These are phyloP conservation scores for Paramormyrops hopkinsi DNA, from an alignment of 2,797 vertebrate genomes.

Conservation along the genomic window DNA sequence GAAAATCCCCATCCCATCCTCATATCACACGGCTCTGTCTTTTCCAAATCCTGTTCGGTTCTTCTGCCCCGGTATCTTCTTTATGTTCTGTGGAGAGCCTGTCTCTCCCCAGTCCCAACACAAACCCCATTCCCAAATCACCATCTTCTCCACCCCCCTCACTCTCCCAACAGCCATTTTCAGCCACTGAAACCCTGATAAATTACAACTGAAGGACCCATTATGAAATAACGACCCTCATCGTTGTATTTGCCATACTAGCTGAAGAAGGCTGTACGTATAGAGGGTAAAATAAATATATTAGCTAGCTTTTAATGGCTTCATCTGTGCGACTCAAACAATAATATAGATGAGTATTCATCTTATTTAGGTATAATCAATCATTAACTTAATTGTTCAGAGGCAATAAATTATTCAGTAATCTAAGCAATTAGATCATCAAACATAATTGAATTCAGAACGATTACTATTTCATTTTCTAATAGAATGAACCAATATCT, in stretches of 20 bases:
- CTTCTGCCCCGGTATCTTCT: background rate
- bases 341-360: background rate
- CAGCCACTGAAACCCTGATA: background rate
- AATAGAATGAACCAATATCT: background rate
- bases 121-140: background rate
- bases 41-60: background rate
- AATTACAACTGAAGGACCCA: background rate
- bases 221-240: background rate
- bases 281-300: background rate
- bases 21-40: background rate
- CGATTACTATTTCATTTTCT: background rate
- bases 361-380: background rate
- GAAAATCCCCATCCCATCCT: background rate
- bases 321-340: background rate
- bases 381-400: slow-evolving; percentile 12
- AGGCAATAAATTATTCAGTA: slow-evolving; percentile 9
- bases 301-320: background rate
- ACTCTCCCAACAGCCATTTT: background rate
- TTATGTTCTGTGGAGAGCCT: background rate
- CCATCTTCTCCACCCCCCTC: background rate
- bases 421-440: slow-evolving; percentile 7
- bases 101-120: background rate
- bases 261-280: background rate
- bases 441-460: slow-evolving; percentile 4
- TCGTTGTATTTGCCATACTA: background rate